Percentiles rank a stretch among this genome's conserved stretches.
phyloP scores from a whole-genome alignment of 2,888 invertebrate species.

The Therioaphis trifolii region DNA sequence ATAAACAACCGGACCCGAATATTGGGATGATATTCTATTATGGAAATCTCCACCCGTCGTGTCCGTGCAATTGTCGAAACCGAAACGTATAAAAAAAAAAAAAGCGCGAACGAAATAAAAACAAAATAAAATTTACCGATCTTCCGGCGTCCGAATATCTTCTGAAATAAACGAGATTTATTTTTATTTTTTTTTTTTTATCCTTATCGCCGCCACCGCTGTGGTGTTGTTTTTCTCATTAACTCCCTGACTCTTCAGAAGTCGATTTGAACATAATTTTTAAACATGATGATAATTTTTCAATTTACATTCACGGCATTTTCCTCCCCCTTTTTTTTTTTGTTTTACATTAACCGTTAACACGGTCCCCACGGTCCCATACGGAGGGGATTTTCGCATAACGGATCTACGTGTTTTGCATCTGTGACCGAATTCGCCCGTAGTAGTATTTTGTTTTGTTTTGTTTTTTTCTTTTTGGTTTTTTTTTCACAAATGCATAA shows the following conservation, averaged over 20 bases:
- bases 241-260: not conserved
- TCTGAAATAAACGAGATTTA: too few species aligned
- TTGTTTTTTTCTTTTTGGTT: not conserved
- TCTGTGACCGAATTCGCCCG: slow-evolving; percentile 48
- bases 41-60: too few species aligned
- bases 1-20: too few species aligned
- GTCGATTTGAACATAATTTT: slow-evolving; percentile 42
- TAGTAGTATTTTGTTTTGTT: too few species aligned
- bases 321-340: not conserved
- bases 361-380: slow-evolving; percentile 41
- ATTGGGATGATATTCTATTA: too few species aligned
- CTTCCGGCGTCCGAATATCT: too few species aligned
- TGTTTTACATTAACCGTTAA: slow-evolving; percentile 55
- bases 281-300: slow-evolving; percentile 58
- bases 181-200: too few species aligned
- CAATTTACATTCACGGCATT: slow-evolving; percentile 53
- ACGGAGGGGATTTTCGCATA: slow-evolving; percentile 40
- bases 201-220: not conserved
- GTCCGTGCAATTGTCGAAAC: not conserved
- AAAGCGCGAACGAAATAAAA: too few species aligned
- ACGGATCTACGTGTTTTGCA: slow-evolving; percentile 56
- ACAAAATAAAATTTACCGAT: too few species aligned
- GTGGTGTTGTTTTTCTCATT: slow-evolving; percentile 2
- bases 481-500: slow-evolving; percentile 6
- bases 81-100: not conserved